phyloP scores from a whole-genome alignment of 64 coral and sea anemone species.

The Cladopsammia gracilis region DNA sequence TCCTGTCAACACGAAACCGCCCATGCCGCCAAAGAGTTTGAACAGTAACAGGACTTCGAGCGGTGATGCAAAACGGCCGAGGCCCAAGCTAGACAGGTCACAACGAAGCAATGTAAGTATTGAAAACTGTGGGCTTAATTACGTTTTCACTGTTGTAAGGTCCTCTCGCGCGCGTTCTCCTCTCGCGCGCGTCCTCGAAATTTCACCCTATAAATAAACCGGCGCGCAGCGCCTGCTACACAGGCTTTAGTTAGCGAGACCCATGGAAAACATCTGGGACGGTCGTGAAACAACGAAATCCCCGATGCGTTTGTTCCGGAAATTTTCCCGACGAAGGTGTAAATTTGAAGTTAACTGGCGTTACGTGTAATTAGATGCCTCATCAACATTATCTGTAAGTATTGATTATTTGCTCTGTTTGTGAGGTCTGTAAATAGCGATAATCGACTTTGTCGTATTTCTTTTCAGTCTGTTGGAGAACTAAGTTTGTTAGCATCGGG shows the following conservation, averaged over 20 bases:
- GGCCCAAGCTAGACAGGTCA: background rate
- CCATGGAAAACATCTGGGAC: too few species aligned
- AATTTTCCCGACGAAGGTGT: too few species aligned
- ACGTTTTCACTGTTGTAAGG: background rate
- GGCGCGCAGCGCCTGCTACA: too few species aligned
- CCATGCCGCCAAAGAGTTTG: slow-evolving; percentile 10
- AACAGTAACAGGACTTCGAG: slow-evolving; percentile 16
- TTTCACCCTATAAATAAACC: too few species aligned
- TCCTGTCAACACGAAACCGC: slow-evolving; percentile 17
- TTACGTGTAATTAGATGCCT: too few species aligned
- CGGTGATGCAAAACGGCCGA: background rate
- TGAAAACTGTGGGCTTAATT: background rate
- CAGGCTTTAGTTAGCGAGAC: too few species aligned
- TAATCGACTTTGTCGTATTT: background rate
- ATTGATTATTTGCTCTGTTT: background rate
- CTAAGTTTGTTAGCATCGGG: slow-evolving; percentile 61
- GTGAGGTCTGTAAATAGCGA: too few species aligned
- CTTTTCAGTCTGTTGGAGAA: slow-evolving; percentile 54
- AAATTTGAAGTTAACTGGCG: too few species aligned
- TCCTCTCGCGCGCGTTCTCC: too few species aligned
- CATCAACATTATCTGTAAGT: background rate
- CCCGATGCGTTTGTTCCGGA: too few species aligned
- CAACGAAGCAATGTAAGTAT: slow-evolving; percentile 29
- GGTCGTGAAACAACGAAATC: too few species aligned
- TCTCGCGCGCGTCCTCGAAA: too few species aligned